Percentiles rank a stretch among this genome's conserved stretches.
Conservation (phyloP, 53 echinoderm and acorn worm species). For the Pentamera pediparva region DNA sequence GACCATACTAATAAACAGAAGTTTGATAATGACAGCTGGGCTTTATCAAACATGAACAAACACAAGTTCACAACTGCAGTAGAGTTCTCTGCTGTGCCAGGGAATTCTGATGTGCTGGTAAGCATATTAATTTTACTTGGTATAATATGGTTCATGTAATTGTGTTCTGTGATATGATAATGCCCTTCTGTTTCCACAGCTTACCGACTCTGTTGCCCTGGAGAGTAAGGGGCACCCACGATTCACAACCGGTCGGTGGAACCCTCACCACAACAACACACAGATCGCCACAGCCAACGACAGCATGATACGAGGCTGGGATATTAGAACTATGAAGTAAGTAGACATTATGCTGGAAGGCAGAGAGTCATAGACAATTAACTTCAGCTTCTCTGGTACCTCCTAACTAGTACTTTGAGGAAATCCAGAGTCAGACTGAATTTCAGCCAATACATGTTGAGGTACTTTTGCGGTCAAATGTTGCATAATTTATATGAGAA, state of each 20-base stretch:
- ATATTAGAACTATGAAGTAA: slow-evolving; percentile 87
- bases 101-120: too few species aligned
- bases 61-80: too few species aligned
- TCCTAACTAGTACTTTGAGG: not conserved
- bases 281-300: slow-evolving; percentile 96
- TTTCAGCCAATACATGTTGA: too few species aligned
- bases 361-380: too few species aligned
- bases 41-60: too few species aligned
- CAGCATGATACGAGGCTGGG: slow-evolving; percentile 90
- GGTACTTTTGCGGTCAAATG: too few species aligned
- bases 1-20: too few species aligned
- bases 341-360: not conserved
- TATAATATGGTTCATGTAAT: not conserved
- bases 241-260: slow-evolving; percentile 86
- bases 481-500: too few species aligned
- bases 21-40: too few species aligned
- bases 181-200: slow-evolving; percentile 29
- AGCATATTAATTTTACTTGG: too few species aligned
- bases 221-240: slow-evolving; percentile 98
- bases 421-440: not conserved
- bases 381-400: not conserved
- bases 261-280: slow-evolving; percentile 95
- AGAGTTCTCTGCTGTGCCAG: too few species aligned
- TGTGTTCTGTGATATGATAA: not conserved
- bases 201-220: slow-evolving; percentile 65